These are phyloP conservation scores for Tetramorium bicarinatum DNA, from an alignment of 2,888 invertebrate genomes.

Conservation along the genomic window DNA sequence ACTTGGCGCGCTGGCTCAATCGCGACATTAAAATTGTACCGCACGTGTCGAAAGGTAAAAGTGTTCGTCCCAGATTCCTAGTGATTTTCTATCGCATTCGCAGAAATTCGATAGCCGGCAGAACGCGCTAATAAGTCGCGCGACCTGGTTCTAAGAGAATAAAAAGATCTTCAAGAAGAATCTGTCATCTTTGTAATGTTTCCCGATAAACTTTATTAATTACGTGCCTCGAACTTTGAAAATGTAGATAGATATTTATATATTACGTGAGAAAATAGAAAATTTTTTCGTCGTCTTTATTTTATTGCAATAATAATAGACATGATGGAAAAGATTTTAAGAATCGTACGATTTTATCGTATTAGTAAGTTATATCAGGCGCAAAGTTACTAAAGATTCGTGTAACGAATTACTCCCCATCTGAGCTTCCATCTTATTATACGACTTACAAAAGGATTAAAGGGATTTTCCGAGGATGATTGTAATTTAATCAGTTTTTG, in stretches of 20 bases:
- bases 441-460: conserved; percentile 15
- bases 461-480: conserved; percentile 2
- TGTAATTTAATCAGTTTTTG: conserved; percentile 5
- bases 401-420: neutral
- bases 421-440: neutral
- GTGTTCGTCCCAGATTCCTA: neutral
- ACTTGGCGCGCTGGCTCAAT: conserved; percentile 3
- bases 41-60: conserved; percentile 25
- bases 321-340: neutral
- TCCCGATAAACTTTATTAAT: conserved; percentile 20
- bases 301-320: neutral
- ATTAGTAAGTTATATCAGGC: neutral
- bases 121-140: conserved; percentile 11
- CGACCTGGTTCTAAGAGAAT: neutral
- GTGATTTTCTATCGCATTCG: conserved; percentile 18
- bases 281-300: neutral
- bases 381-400: neutral
- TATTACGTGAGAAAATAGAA: neutral
- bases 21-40: conserved; percentile 38
- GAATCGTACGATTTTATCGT: neutral
- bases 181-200: neutral
- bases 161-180: neutral
- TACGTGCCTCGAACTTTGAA: neutral
- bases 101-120: conserved; percentile 13
- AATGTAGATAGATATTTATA: neutral